Conservation (phyloP, 2,797 vertebrate species). For the Melanogrammus aeglefinus region DNA sequence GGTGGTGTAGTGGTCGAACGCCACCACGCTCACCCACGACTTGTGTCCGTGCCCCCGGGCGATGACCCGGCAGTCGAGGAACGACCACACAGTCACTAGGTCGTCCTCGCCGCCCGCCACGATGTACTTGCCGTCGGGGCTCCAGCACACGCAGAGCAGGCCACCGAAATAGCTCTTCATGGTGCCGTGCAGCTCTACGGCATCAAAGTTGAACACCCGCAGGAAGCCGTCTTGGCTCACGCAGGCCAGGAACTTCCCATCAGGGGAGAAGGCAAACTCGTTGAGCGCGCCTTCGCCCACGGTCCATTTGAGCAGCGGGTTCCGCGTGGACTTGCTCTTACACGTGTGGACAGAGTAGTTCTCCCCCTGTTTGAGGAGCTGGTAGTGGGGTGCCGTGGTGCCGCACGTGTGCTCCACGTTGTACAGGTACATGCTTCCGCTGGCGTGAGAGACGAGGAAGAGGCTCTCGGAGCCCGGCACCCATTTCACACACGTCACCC, state of each 20-base stretch:
- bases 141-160: slow-evolving; percentile 95
- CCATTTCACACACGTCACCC: slow-evolving; percentile 97
- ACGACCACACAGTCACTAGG: slow-evolving; percentile 96
- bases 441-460: slow-evolving; percentile 94
- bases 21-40: slow-evolving; percentile 96
- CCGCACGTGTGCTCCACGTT: slow-evolving; percentile 96
- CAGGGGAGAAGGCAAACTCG: slow-evolving; percentile 96
- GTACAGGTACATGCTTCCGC: slow-evolving; percentile 96
- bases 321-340: slow-evolving; percentile 97
- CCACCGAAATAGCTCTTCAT: slow-evolving; percentile 99
- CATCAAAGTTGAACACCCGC: slow-evolving; percentile 93
- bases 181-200: slow-evolving; percentile 93
- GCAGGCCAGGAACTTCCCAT: slow-evolving; percentile 93
- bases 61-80: slow-evolving; percentile 91
- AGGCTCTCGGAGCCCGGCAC: slow-evolving; percentile 96
- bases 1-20: slow-evolving; percentile 94
- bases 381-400: slow-evolving; percentile 93
- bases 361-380: slow-evolving; percentile 96
- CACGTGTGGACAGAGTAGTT: slow-evolving; percentile 95
- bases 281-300: slow-evolving; percentile 95
- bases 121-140: slow-evolving; percentile 93
- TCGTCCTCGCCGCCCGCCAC: slow-evolving; percentile 96
- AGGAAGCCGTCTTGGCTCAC: slow-evolving; percentile 97
- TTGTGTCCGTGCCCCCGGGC: slow-evolving; percentile 94
- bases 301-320: slow-evolving; percentile 96